Conservation (phyloP, 2,797 vertebrate genomes). For the Sardinella longiceps region DNA sequence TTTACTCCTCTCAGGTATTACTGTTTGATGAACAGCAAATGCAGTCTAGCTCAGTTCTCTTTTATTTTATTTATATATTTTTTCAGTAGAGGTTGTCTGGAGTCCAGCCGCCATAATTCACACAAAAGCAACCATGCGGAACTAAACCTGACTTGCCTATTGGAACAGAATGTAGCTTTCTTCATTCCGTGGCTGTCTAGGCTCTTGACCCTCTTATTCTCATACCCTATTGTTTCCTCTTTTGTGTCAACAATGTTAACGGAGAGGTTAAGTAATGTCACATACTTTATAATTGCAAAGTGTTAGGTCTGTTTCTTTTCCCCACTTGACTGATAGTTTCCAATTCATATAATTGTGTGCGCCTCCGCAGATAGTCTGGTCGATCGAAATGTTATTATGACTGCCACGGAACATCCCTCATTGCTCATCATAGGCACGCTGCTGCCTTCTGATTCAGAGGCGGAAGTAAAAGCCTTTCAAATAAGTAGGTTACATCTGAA, state of each 20-base stretch:
- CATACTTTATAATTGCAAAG: not conserved
- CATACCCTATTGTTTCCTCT: not conserved
- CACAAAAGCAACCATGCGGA: not conserved
- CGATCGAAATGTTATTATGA: slow-evolving; percentile 12
- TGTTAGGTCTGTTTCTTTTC: not conserved
- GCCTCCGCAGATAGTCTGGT: not conserved
- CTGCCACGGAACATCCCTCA: not conserved
- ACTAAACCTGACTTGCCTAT: not conserved
- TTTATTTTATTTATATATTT: too few species aligned
- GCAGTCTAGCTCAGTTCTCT: not conserved
- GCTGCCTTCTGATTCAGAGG: not conserved
- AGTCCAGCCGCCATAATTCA: not conserved
- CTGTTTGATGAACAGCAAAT: not conserved
- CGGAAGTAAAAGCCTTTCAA: slow-evolving; percentile 9
- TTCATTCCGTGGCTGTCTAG: not conserved
- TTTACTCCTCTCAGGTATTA: not conserved
- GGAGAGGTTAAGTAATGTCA: not conserved
- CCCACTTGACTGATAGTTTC: not conserved
- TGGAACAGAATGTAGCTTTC: not conserved
- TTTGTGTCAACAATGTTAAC: not conserved
- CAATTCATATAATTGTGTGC: slow-evolving; percentile 18
- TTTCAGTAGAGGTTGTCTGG: not conserved
- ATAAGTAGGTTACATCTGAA: slow-evolving; percentile 10
- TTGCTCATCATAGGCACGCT: not conserved
- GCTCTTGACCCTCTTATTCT: not conserved